These are phyloP conservation scores for Ophraella communa DNA, from an alignment of 2,888 invertebrate genomes.

Conservation along the genomic window DNA sequence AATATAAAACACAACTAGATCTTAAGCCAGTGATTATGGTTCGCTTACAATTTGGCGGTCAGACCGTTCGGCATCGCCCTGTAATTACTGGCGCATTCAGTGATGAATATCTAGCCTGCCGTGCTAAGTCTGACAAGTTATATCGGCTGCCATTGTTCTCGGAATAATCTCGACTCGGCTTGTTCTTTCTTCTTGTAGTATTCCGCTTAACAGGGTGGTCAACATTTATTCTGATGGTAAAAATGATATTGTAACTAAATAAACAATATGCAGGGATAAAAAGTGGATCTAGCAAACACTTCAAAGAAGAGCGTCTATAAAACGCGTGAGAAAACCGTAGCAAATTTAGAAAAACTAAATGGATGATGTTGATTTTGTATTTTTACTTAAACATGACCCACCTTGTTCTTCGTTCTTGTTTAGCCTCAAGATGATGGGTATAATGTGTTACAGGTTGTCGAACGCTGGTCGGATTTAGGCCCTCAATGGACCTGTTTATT, in stretches of 20 bases:
- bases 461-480: not conserved
- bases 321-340: not conserved
- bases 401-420: not conserved
- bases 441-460: constrained; percentile 11
- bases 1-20: not conserved
- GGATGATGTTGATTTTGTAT: no score
- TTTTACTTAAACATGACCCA: not conserved
- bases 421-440: constrained; percentile 7
- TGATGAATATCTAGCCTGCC: constrained; percentile 49
- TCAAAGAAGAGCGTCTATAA: not conserved
- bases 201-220: not conserved
- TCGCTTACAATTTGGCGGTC: constrained; percentile 38
- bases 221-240: not conserved
- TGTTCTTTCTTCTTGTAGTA: constrained; percentile 6
- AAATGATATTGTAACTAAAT: not conserved
- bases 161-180: constrained; percentile 16
- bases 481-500: constrained; percentile 8
- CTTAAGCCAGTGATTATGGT: constrained; percentile 41
- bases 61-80: constrained; percentile 37
- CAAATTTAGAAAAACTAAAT: no score
- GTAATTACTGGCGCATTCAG: constrained; percentile 45
- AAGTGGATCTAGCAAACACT: not conserved
- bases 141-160: constrained; percentile 39
- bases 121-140: constrained; percentile 47
- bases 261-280: not conserved